These are phyloP conservation scores for Nudaria mundana DNA, from an alignment of 2,888 invertebrate genomes.

Conservation along the genomic window DNA sequence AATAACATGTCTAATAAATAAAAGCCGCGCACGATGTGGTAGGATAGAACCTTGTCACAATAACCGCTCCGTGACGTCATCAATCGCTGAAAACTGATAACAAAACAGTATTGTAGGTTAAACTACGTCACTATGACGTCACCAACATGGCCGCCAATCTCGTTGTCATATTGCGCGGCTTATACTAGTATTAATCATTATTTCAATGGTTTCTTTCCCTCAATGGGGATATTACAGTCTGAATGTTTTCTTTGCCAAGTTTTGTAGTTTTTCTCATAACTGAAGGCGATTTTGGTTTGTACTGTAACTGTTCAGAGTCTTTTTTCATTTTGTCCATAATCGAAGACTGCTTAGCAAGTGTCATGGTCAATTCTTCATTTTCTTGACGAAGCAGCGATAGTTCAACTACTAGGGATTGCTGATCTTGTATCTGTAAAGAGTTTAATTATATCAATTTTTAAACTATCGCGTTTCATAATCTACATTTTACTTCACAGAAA, in stretches of 20 bases:
- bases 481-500: too few species aligned
- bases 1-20: neutral
- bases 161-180: too few species aligned
- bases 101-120: too few species aligned
- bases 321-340: slow-evolving; percentile 70
- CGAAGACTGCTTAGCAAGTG: slow-evolving; percentile 68
- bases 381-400: slow-evolving; percentile 71
- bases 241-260: slow-evolving; percentile 71
- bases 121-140: too few species aligned
- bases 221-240: slow-evolving; percentile 63
- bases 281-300: slow-evolving; percentile 67
- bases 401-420: slow-evolving; percentile 72
- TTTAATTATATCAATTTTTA: neutral
- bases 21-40: too few species aligned
- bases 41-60: too few species aligned
- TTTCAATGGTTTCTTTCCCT: slow-evolving; percentile 66
- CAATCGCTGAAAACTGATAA: too few species aligned
- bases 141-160: too few species aligned
- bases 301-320: slow-evolving; percentile 55
- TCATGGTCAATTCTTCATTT: slow-evolving; percentile 70
- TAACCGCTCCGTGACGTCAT: too few species aligned
- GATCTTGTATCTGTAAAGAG: slow-evolving; percentile 67
- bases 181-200: too few species aligned
- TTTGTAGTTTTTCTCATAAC: slow-evolving; percentile 60
- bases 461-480: too few species aligned